A percentile compares a stretch with the other conserved stretches of the same genome.
phyloP scores from a whole-genome alignment of 2,113 vertebrate genomes.

The Callipepla californica region DNA sequence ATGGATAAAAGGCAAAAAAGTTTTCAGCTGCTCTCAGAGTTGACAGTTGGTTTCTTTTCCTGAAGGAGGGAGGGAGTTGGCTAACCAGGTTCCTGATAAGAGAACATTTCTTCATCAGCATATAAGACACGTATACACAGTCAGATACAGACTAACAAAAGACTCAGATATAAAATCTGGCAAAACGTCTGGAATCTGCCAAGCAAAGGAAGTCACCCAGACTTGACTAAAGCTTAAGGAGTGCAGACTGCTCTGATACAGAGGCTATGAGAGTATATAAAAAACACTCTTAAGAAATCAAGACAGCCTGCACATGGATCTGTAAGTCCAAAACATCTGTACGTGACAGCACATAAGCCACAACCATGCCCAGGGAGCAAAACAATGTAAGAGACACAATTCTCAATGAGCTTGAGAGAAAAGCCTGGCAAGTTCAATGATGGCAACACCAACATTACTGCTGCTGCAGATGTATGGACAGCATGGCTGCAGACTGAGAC shows the following conservation, averaged over 20 bases:
- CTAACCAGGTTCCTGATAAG: background rate
- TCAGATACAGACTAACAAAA: background rate
- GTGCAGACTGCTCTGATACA: background rate
- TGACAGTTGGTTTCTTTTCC: background rate
- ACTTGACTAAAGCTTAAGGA: background rate
- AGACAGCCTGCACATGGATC: background rate
- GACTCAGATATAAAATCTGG: constrained; percentile 16
- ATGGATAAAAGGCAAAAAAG: background rate
- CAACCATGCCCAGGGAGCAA: background rate
- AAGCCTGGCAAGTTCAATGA: background rate
- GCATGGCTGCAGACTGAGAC: background rate
- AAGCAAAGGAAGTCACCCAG: constrained; percentile 47
- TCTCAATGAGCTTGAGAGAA: background rate
- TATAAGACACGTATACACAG: background rate
- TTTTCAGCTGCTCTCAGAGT: background rate
- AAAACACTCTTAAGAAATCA: background rate
- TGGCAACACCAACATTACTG: background rate
- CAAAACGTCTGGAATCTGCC: constrained; percentile 46
- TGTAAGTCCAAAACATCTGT: background rate
- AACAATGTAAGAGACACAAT: background rate
- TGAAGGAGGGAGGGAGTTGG: background rate
- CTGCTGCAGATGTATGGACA: background rate
- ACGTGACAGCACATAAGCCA: rapidly evolving
- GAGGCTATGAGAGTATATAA: background rate
- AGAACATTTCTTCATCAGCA: rapidly evolving